Evolutionary conservation across 1,140 invertebrate species (phyloP).

Genomic region (Solen grandis): DNA sequence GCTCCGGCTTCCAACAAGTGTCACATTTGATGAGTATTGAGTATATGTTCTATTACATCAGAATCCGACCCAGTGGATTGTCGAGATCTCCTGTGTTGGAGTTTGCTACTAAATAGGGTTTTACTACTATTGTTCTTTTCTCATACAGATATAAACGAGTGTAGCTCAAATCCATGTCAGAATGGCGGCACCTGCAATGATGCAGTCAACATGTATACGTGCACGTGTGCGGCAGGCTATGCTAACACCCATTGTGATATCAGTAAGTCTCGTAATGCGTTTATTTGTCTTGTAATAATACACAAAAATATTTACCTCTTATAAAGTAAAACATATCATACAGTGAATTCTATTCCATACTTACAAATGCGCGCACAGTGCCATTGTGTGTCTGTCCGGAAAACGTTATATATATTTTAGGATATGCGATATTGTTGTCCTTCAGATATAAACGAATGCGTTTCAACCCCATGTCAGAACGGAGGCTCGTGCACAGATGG

Average conservation of each 20-base stretch:
- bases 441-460: constrained; percentile 51
- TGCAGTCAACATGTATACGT: constrained; percentile 3
- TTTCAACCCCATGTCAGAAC: constrained; percentile 53
- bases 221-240: constrained; percentile 15
- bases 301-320: neutral
- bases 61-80: too few relatives aligned
- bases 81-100: too few relatives aligned
- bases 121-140: neutral
- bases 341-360: neutral
- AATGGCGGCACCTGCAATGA: too few relatives aligned
- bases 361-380: neutral
- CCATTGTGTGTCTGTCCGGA: neutral
- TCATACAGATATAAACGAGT: constrained; percentile 59
- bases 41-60: too few relatives aligned
- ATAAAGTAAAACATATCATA: neutral
- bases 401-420: neutral
- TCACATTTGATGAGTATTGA: too few relatives aligned
- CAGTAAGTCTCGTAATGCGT: constrained; percentile 9
- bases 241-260: constrained; percentile 10
- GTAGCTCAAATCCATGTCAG: constrained; percentile 38
- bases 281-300: neutral
- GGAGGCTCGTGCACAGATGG: constrained; percentile 54
- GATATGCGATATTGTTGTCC: neutral
- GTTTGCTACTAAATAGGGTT: too few relatives aligned
- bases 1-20: too few relatives aligned